Conservation (phyloP, 2,797 vertebrate species). For the Chrosomus eos region DNA sequence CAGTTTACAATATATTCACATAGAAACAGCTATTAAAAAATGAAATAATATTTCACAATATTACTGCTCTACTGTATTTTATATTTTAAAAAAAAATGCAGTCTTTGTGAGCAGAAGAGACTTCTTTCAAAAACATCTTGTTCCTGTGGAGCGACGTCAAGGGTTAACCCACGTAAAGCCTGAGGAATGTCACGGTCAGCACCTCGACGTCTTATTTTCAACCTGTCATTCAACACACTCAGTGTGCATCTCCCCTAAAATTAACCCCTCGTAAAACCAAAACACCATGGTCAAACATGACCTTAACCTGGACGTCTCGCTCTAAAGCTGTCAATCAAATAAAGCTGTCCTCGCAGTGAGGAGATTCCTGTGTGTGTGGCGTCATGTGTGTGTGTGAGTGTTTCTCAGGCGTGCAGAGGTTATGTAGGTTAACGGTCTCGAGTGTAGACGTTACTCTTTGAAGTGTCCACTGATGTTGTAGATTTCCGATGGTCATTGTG, state of each 20-base stretch:
- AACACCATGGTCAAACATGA: conserved; percentile 15
- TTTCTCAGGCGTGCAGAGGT: conserved; percentile 15
- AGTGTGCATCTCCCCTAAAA: conserved; percentile 25
- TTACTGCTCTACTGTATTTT: too few species aligned
- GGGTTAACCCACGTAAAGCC: conserved; percentile 61
- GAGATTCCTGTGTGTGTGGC: background rate
- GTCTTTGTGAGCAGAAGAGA: too few species aligned
- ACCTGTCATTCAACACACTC: conserved; percentile 56
- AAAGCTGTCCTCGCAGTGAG: background rate
- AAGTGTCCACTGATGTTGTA: background rate
- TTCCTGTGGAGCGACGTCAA: conserved; percentile 26
- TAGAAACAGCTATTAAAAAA: too few species aligned
- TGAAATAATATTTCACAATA: too few species aligned
- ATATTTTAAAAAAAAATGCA: too few species aligned
- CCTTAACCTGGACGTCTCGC: conserved; percentile 9
- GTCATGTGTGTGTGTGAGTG: background rate
- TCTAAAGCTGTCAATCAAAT: conserved; percentile 36
- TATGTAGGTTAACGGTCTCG: background rate
- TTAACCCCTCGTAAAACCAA: conserved; percentile 31
- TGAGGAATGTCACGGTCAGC: conserved; percentile 51
- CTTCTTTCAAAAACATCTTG: conserved; percentile 51
- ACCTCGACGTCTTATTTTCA: conserved; percentile 63
- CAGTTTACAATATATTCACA: too few species aligned
- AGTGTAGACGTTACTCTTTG: conserved; percentile 1
- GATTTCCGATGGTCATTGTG: background rate